Evolutionary conservation across 2,113 vertebrate species (phyloP), one percentile per base, ranked within the genome.

Genomic region (Donacobius atricapilla): DNA sequence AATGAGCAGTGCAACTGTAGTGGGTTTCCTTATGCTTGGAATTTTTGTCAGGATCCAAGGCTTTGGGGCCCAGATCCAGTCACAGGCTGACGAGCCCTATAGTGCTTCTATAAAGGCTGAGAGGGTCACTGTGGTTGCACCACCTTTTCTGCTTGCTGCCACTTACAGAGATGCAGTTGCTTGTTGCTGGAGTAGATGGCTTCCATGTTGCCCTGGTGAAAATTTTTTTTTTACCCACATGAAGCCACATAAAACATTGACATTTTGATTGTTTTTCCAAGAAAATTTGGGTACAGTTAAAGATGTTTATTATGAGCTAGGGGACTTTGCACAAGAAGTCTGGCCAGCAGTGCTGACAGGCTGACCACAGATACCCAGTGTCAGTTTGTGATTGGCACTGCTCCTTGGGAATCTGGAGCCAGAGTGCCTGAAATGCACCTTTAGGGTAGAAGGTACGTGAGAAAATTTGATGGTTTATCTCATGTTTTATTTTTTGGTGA

Each of bases 41-140:
- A 48, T 60, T 83, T 68, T 76, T 76, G 45, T 31, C 17, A 57
- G 75, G 25, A 60, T 76, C 57, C 75, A 70, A 47, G n/a, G 18
- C 13, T 27, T 47, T 53, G 57, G 21, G 16, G 7, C 20, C 21
- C 5, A 2, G 23, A 54, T 31, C 42, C 1, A 1, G 23, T 37
- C 19, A 58, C 27, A 56, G 39, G 4, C 11, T 75, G 30, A 33
- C 1, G 4, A 63, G 31, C 33, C 22, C 45, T 42, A 0, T 18
- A n/a, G 45, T 60, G 66, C 15, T 56, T 14, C 57, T n/a, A 3
- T 51, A 39, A 60, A 23, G 40, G 15, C 37, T 72, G 48, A 45
- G 45, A 45, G 31, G 7, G 15, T 53, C 0, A 0, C 30, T 30
- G n/a, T 77, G 33, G 22, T 53, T 40, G 15, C 37, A 10, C 3